Base-by-base conservation (phyloP, 2,113 vertebrate species). In the Marmota monax region DNA sequence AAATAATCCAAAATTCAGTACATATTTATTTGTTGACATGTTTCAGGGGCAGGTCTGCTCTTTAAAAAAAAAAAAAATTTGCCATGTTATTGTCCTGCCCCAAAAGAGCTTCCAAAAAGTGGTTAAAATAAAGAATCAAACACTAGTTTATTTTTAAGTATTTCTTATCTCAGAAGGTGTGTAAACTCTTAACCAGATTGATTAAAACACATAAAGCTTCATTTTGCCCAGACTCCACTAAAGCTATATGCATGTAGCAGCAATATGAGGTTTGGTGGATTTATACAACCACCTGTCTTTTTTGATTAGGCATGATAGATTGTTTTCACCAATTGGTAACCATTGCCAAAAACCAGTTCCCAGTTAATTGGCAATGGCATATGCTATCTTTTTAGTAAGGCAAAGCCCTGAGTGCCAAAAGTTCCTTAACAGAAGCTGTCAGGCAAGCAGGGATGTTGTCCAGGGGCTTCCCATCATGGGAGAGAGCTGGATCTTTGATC, bases 1-100 rank as follows among this genome's bases (percentile, higher is more conserved):
- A 22, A 74, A 39, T 85, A 85, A 77, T 14, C 56, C 51, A 88
- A 53, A 88, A 78, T 88, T 95, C 42, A 77, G n/a, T 53, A 11
- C 32, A 65, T 90, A 85, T 65, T 90, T 90, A 85, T 65, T 90
- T 95, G 72, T 78, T 91, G 73, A 76, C 37, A 58, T 74, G 74
- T 48, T 34, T 82, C 34, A 37, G 45, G 67, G 58, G 34, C 7
- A 39, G 18, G 48, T 69, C 23, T 87, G n/a, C 34, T 90, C 37
- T 69, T 48, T 82, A 69, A 76, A 96, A 90, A 45, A 89, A 51
- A 48, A 76, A 96, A 86, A 45, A 89, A 51, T 18, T 29, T 85
- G 20, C 58, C 34, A 82, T 74, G 17, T n/a, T 61, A 45, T 53
- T 76, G 7, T 58, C 42, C 42, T 89, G 12, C 37, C 53, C 42